Evolutionary conservation across 2,797 vertebrate species (phyloP).

Genomic region (Halcyon badia): DNA sequence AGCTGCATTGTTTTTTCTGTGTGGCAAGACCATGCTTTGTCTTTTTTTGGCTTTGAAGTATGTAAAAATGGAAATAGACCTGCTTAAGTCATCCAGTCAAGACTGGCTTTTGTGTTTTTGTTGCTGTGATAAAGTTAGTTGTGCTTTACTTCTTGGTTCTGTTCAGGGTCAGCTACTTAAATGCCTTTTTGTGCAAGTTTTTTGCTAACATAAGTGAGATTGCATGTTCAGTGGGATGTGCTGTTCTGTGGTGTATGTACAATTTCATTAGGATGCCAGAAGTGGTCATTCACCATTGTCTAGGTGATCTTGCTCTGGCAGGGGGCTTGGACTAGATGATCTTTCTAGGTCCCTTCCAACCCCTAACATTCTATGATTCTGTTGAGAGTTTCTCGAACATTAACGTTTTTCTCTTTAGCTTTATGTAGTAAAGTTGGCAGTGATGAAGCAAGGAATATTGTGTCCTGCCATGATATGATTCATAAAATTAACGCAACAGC

Average conservation of each 20-base stretch:
- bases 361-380: background rate
- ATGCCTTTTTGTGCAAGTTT: background rate
- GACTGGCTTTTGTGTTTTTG: background rate
- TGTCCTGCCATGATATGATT: constrained; percentile 23
- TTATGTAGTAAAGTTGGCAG: background rate
- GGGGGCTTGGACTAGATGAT: too few relatives aligned
- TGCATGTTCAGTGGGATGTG: background rate
- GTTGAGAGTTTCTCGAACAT: background rate
- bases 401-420: background rate
- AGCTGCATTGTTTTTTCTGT: background rate
- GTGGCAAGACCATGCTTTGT: background rate
- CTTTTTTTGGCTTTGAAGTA: background rate
- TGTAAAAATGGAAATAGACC: background rate
- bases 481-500: background rate
- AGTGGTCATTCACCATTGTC: background rate
- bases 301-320: too few relatives aligned
- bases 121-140: background rate
- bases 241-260: background rate
- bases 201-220: background rate
- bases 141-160: background rate
- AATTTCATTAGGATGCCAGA: background rate
- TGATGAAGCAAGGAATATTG: background rate
- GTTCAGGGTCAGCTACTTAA: background rate
- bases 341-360: too few relatives aligned
- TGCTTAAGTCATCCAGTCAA: background rate